phyloP scores from a whole-genome alignment of 2,113 vertebrate species.

The Phalacrocorax pelagicus region DNA sequence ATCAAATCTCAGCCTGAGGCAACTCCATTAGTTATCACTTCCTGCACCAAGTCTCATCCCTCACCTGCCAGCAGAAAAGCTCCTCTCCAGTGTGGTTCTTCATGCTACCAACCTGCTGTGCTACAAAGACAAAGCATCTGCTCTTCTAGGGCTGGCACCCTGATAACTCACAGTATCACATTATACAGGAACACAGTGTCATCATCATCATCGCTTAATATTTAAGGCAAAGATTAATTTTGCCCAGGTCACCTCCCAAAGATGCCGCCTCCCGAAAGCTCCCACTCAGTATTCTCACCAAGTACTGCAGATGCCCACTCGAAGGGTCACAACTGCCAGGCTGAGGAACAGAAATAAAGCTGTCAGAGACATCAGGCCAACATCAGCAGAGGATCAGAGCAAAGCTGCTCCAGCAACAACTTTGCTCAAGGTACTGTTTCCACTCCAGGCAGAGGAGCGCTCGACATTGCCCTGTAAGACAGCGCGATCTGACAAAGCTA shows the following conservation, averaged over 20 bases:
- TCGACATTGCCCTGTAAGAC: not conserved
- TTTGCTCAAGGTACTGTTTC: accelerated
- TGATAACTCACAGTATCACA: not conserved
- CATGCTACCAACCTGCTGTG: not conserved
- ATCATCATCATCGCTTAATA: not conserved
- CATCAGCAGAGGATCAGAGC: not conserved
- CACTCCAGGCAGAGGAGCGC: accelerated
- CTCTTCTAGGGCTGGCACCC: not conserved
- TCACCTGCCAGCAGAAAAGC: not conserved
- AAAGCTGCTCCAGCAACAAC: not conserved
- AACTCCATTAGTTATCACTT: not conserved
- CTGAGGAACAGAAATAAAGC: not conserved
- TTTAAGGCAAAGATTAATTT: not conserved
- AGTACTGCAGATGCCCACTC: not conserved
- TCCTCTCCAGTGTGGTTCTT: not conserved
- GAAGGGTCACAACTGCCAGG: not conserved
- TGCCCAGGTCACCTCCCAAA: not conserved
- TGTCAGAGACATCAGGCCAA: not conserved
- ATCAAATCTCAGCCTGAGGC: not conserved
- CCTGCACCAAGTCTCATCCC: not conserved
- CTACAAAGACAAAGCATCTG: not conserved
- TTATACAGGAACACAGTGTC: not conserved
- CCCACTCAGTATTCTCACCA: not conserved
- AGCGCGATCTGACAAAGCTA: not conserved
- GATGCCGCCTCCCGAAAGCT: not conserved